Base-by-base conservation (phyloP, 2,113 vertebrate species). In the Rhea americana region DNA sequence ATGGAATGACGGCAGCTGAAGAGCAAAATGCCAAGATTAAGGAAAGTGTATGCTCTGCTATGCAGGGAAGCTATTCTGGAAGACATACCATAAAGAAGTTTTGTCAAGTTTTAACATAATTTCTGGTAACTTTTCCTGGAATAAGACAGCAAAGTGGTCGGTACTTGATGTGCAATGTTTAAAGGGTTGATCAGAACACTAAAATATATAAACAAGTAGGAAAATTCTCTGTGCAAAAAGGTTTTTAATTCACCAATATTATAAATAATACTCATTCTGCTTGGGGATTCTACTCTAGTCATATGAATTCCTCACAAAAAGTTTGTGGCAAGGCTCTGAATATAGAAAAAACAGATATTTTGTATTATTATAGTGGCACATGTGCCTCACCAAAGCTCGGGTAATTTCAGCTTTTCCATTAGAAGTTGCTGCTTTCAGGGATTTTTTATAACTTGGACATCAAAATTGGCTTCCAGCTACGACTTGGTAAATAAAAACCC, bases 351-450 rank as follows among this genome's bases (percentile, higher is more conserved):
- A 2, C 82, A 97, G 96, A 91, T 95, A 94, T 94, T 96, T 94
- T 94, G 21, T 95, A 63, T 86, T 96, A 77, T 87, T 97, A 84
- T 81, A 94, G 89, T 93, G 87, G 70, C 61, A 79, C 39, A 66
- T 91, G 85, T 84, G 35, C 82, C 51, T 87, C 81, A 93, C 67
- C 75, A 89, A 77, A 94, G 53, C 47, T 93, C 91, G 85, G 72
- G 66, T 72, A 86, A 90, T 77, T 78, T 93, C 91, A 95, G 50
- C 72, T 94, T 97, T 98, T 98, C 97, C 96, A 97, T 97, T 95
- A 95, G 65, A 97, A 96, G 70, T n/a, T 92, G 50, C 83, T 96
- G 56, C 95, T 97, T 97, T 96, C 68, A 90, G 90, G 67, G 82
- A 76, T 93, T 94, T 84, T 90, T 95, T 94, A 91, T 87, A 95